These are phyloP conservation scores for Cariama cristata DNA, from an alignment of 2,113 vertebrate genomes.

Conservation along the genomic window DNA sequence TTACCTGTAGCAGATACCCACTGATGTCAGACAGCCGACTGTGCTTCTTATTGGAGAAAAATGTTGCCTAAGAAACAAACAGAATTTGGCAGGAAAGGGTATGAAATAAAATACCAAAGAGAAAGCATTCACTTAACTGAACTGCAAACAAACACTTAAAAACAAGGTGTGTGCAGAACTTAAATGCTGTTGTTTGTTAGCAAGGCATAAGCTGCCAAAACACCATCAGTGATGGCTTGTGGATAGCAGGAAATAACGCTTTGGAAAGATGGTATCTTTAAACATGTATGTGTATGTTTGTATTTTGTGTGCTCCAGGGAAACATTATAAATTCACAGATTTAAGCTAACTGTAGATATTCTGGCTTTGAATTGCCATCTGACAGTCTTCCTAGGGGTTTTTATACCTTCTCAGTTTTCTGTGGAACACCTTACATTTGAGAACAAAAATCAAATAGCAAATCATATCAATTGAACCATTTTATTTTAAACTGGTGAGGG, in stretches of 20 bases:
- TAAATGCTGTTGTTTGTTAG: not conserved
- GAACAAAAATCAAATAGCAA: not conserved
- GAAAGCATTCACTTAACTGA: not conserved
- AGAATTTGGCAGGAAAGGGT: not conserved
- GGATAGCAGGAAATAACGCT: not conserved
- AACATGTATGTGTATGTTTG: not conserved
- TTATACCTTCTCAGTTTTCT: not conserved
- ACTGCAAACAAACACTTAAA: not conserved
- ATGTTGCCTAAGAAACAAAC: not conserved
- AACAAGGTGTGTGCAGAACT: not conserved
- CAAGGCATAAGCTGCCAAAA: not conserved
- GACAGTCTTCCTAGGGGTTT: not conserved
- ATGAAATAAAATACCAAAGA: not conserved
- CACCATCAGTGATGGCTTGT: not conserved
- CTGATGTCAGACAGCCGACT: rapidly evolving
- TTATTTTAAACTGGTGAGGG: not conserved
- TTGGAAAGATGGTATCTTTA: not conserved
- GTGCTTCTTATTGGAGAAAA: not conserved
- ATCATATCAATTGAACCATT: not conserved
- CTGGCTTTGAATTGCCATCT: not conserved
- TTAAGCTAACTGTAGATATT: not conserved
- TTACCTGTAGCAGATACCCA: not conserved
- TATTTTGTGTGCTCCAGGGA: not conserved
- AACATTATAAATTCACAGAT: not conserved
- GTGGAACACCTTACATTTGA: not conserved